phyloP scores from a whole-genome alignment of 1,140 invertebrate species.

The Sycobia sp. region DNA sequence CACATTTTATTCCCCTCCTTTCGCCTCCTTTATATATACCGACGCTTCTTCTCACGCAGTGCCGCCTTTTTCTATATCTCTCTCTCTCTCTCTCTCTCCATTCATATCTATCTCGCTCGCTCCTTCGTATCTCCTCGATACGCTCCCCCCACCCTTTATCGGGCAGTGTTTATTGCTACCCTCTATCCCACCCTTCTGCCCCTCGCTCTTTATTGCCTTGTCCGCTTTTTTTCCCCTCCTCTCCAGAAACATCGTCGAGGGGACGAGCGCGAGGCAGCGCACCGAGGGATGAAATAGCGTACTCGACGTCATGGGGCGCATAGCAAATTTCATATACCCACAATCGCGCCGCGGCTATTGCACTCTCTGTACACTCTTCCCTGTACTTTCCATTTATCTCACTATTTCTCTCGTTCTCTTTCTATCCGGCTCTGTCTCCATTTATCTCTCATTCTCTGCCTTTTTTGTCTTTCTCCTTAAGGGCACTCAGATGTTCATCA shows the following conservation, averaged over 20 bases:
- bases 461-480: constrained; percentile 21
- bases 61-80: background rate
- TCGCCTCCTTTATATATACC: background rate
- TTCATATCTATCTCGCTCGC: background rate
- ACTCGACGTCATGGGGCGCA: constrained; percentile 3
- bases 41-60: background rate
- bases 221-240: constrained; percentile 8
- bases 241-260: too few relatives aligned
- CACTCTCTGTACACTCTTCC: background rate
- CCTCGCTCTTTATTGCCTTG: constrained; percentile 19
- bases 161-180: constrained; percentile 2
- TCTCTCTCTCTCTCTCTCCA: background rate
- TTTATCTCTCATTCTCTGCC: background rate
- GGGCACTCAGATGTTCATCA: too few relatives aligned
- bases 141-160: background rate
- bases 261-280: too few relatives aligned
- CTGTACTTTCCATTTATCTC: constrained; percentile 3
- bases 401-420: constrained; percentile 8
- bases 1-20: too few relatives aligned
- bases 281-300: constrained; percentile 11
- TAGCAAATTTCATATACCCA: constrained; percentile 17
- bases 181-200: background rate
- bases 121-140: constrained; percentile 8
- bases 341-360: constrained; percentile 16
- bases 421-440: background rate